Conservation (phyloP, 2,113 vertebrate species). For the Spheniscus mendiculus region DNA sequence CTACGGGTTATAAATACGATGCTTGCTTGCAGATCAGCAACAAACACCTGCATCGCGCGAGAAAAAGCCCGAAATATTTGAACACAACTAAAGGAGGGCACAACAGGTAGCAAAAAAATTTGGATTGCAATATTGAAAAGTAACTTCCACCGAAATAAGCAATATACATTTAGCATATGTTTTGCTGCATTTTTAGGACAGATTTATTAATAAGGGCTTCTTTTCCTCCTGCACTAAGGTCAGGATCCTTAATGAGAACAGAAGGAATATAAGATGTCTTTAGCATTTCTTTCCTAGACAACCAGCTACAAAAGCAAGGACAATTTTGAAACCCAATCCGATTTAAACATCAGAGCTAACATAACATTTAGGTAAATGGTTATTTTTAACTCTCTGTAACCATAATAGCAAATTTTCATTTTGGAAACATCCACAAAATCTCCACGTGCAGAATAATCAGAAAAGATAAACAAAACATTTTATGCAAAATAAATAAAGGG, state of each 20-base stretch:
- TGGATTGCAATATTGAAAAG: not conserved
- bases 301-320: not conserved
- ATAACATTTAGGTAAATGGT: not conserved
- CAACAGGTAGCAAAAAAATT: not conserved
- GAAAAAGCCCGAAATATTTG: not conserved
- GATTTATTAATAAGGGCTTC: not conserved
- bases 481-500: slow-evolving; percentile 3
- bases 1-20: rapidly evolving
- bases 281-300: not conserved
- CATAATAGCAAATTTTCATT: not conserved
- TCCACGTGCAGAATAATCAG: not conserved
- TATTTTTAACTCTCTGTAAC: not conserved
- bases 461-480: not conserved
- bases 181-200: not conserved
- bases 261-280: not conserved
- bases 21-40: not conserved
- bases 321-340: not conserved
- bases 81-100: not conserved
- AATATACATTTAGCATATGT: not conserved
- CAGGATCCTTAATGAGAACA: not conserved
- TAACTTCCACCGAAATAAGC: not conserved
- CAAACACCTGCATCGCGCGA: rapidly evolving
- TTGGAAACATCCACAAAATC: not conserved
- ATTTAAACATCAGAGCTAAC: not conserved
- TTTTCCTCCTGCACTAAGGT: not conserved